Base-by-base conservation (phyloP, 2,113 vertebrate genomes). In the Macquaria australasica region DNA sequence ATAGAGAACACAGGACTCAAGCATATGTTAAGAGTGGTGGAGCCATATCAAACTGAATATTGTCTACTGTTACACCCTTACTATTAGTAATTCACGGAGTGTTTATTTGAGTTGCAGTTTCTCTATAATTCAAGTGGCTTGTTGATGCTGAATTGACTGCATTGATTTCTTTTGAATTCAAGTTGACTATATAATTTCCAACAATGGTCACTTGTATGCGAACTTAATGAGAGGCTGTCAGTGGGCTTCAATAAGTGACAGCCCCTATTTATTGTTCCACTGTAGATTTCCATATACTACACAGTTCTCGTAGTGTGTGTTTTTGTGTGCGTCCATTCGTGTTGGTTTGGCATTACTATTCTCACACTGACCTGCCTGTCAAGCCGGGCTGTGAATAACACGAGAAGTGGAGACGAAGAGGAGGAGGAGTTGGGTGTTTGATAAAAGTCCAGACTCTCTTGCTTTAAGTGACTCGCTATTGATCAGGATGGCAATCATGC, bases 381-480 rank as follows among this genome's bases (percentile, higher is more conserved):
- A 84, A 73, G n/a, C 67, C 2, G 21, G 21, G 31, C 43, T 41
- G 45, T 88, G 76, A 88, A 69, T 73, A 74, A 74, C 6, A 1
- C 68, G 70, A 67, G 67, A 51, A 78, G 59, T 62, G 48, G 25
- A 59, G 66, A 63, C 18, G 59, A 74, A 28, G 43, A 58, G 68
- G 50, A 48, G 71, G 71, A 81, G 73, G 80, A 81, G 82, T 51
- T 74, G 77, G 59, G 53, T 76, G 77, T 73, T 83, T 88, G 77
- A 90, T 90, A 84, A 87, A 92, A 89, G 82, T 71, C 56, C 68
- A 75, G 81, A 64, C 83, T 86, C 59, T 25, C n/a, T 84, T 58
- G 58, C 83, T 88, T 89, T 82, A 84, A 92, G 80, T 87, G 88
- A 84, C 84, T 87, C 75, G 51, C 71, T 93, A 92, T 93, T 91